A percentile compares a stretch with the other conserved stretches of the same genome.
These are phyloP conservation scores for Prenolepis imparis DNA, from an alignment of 2,888 invertebrate species.

Conservation along the genomic window DNA sequence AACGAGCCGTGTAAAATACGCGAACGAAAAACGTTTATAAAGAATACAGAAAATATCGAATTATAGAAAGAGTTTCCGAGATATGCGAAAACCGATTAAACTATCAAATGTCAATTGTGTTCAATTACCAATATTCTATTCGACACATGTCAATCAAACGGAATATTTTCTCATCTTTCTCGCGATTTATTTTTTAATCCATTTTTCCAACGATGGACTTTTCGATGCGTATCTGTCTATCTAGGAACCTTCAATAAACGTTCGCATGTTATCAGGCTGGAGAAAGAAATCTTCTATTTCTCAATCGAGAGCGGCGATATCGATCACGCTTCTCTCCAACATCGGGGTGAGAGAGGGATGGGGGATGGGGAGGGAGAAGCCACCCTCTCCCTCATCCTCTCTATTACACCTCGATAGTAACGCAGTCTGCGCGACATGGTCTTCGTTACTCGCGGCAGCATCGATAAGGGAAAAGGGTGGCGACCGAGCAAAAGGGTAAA, in stretches of 20 bases:
- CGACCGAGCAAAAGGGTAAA: conserved; percentile 67
- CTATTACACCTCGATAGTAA: conserved; percentile 44
- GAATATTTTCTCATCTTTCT: neutral
- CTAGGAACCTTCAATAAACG: conserved; percentile 33
- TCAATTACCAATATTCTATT: conserved; percentile 18
- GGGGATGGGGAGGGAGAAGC: neutral
- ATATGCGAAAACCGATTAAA: conserved; percentile 3
- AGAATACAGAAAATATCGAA: conserved; percentile 8
- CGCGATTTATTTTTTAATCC: conserved; percentile 6
- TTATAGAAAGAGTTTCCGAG: neutral
- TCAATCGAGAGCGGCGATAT: conserved; percentile 63
- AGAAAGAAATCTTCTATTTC: conserved; percentile 49
- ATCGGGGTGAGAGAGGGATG: no score
- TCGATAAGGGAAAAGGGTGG: conserved; percentile 56
- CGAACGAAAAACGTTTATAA: neutral
- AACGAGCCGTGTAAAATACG: neutral
- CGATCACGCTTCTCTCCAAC: conserved; percentile 55
- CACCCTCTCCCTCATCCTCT: conserved; percentile 57
- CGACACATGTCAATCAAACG: conserved; percentile 35
- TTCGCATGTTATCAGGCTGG: conserved; percentile 23
- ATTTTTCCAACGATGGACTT: conserved; percentile 12
- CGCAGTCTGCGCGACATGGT: conserved; percentile 62
- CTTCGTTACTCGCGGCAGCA: conserved; percentile 71
- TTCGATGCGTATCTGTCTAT: conserved; percentile 14
- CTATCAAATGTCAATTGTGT: conserved; percentile 33